Percentiles rank a stretch among this genome's conserved stretches.
These are phyloP conservation scores for Babylonia areolata DNA, from an alignment of 1,140 invertebrate genomes.

Conservation along the genomic window DNA sequence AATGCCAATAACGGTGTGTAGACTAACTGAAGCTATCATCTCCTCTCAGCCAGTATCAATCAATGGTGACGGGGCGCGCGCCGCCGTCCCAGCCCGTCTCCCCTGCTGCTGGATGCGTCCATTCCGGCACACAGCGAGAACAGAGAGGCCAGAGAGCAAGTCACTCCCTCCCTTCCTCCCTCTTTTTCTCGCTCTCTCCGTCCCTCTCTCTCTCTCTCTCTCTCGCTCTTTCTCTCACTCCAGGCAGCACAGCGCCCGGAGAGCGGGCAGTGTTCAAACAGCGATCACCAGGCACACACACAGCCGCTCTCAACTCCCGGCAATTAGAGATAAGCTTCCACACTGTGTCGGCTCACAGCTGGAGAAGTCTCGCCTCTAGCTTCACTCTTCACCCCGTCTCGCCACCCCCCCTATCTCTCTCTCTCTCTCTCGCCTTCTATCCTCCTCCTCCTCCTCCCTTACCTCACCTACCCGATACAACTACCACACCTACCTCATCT, in stretches of 20 bases:
- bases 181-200: not conserved
- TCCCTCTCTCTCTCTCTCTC: too few relatives aligned
- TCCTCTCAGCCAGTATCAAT: constrained; percentile 26
- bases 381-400: not conserved
- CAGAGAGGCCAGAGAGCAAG: not conserved
- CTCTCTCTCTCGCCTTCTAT: not conserved
- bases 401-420: not conserved
- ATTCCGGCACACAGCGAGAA: not conserved
- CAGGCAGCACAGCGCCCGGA: not conserved
- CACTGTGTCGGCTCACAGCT: constrained; percentile 17
- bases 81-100: not conserved
- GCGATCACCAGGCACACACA: not conserved
- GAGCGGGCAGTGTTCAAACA: constrained; percentile 28
- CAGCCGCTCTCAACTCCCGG: constrained; percentile 22
- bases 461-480: not conserved
- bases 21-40: constrained; percentile 31
- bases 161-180: not conserved
- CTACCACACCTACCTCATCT: not conserved
- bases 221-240: not conserved
- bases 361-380: not conserved
- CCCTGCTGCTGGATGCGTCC: not conserved
- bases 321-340: constrained; percentile 26
- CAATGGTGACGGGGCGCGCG: constrained; percentile 24
- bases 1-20: constrained; percentile 27
- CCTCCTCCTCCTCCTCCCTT: not conserved